Percentiles rank a stretch among this genome's conserved stretches.
These are phyloP conservation scores for Agelastica alni DNA, from an alignment of 2,888 invertebrate species.

Conservation along the genomic window DNA sequence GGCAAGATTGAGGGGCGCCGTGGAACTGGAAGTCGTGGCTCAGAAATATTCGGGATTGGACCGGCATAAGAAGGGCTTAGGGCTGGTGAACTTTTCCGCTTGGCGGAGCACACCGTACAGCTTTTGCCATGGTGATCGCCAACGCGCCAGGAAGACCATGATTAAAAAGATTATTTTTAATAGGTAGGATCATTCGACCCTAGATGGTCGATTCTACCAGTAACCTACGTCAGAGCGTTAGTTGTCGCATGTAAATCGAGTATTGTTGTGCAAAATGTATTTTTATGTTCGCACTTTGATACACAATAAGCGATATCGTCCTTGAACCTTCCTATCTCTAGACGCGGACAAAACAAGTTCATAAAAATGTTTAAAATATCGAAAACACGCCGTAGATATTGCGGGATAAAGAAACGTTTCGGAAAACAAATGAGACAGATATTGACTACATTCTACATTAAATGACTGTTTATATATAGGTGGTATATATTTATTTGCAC, in stretches of 20 bases:
- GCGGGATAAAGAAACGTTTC: slow-evolving; percentile 6
- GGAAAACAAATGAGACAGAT: slow-evolving; percentile 16
- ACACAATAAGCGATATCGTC: slow-evolving; percentile 13
- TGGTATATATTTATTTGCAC: no score
- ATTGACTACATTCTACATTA: slow-evolving; percentile 8
- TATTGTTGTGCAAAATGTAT: slow-evolving; percentile 13
- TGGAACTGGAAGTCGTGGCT: no score
- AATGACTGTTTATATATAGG: no score
- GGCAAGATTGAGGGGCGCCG: no score
- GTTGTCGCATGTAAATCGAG: slow-evolving; percentile 9
- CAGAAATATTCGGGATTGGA: no score
- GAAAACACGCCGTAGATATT: slow-evolving; percentile 24
- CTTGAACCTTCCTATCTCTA: slow-evolving; percentile 36
- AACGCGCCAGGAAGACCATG: no score
- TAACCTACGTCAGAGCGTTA: slow-evolving; percentile 4
- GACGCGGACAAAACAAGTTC: slow-evolving; percentile 35
- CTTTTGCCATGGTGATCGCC: no score
- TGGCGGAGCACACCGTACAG: no score
- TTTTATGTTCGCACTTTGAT: slow-evolving; percentile 15
- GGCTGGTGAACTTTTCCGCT: no score
- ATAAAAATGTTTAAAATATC: slow-evolving; percentile 36
- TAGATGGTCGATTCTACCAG: no score
- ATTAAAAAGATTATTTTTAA: no score
- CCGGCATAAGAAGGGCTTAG: no score
- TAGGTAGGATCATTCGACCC: background rate